A percentile compares a stretch with the other conserved stretches of the same genome.
These are phyloP conservation scores for Pleuronectes platessa DNA, from an alignment of 2,113 vertebrate species.

Conservation along the genomic window DNA sequence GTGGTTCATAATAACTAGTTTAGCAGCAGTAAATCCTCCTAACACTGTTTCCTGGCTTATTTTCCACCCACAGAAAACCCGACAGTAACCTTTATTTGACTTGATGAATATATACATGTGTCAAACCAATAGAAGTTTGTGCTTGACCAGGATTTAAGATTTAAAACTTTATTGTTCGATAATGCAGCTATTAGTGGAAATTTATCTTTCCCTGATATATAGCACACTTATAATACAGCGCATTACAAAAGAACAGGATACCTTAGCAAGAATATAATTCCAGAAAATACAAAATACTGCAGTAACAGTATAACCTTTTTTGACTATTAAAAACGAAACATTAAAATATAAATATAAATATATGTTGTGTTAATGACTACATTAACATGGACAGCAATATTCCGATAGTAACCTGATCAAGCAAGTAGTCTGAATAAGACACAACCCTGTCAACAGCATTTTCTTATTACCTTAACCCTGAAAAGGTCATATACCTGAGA, in stretches of 20 bases:
- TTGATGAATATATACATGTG: slow-evolving; percentile 23
- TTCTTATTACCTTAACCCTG: too few relatives aligned
- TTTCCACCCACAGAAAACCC: background rate
- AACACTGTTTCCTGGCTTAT: slow-evolving; percentile 11
- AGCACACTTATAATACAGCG: too few relatives aligned
- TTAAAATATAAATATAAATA: background rate
- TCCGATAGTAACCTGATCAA: too few relatives aligned
- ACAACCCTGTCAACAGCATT: too few relatives aligned
- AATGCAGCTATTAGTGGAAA: background rate
- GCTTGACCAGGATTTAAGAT: background rate
- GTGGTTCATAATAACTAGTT: slow-evolving; percentile 34
- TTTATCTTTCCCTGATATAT: background rate
- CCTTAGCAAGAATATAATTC: background rate
- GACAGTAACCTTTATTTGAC: background rate
- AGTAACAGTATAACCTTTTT: background rate
- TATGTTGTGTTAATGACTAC: too few relatives aligned
- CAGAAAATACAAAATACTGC: background rate
- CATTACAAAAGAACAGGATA: background rate
- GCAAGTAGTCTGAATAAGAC: too few relatives aligned
- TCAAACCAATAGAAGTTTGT: slow-evolving; percentile 22
- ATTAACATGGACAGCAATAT: too few relatives aligned
- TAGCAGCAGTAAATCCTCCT: slow-evolving; percentile 24
- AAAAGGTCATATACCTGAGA: too few relatives aligned
- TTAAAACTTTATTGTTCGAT: background rate
- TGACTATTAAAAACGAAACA: background rate